phyloP scores from a whole-genome alignment of 2,797 vertebrate genomes.

The Steatocranus sp. region DNA sequence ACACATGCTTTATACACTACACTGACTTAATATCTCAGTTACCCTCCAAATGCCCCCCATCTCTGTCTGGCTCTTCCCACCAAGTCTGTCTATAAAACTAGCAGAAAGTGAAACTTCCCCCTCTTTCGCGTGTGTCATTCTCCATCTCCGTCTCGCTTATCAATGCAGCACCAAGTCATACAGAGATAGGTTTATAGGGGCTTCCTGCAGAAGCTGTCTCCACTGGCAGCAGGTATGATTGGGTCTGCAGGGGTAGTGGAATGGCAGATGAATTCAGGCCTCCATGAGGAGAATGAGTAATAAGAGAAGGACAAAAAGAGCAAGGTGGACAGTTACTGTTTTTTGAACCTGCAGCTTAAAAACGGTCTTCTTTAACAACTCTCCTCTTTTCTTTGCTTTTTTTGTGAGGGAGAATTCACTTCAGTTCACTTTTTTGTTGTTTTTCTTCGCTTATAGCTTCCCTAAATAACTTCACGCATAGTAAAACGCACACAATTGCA shows the following conservation, averaged over 20 bases:
- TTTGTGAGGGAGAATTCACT: not conserved
- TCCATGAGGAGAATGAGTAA: constrained; percentile 44
- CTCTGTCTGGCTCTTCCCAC: not conserved
- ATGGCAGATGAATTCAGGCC: constrained; percentile 38
- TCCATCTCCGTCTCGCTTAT: constrained; percentile 28
- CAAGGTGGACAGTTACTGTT: constrained; percentile 3
- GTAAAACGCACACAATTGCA: not conserved
- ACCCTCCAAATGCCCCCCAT: not conserved
- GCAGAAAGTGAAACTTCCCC: constrained; percentile 6
- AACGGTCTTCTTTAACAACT: not conserved
- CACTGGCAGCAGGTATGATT: constrained; percentile 31
- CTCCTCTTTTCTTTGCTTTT: not conserved
- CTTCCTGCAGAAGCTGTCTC: constrained; percentile 27
- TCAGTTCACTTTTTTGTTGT: not conserved
- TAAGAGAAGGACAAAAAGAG: not conserved
- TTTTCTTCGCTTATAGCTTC: not conserved
- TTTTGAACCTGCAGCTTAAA: not conserved
- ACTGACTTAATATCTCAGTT: not conserved
- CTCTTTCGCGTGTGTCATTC: not conserved
- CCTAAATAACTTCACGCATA: not conserved
- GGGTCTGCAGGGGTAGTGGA: constrained; percentile 44
- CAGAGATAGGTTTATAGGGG: constrained; percentile 13
- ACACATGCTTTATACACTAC: not conserved
- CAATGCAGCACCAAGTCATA: constrained; percentile 14
- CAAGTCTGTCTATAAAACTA: not conserved